Base-by-base conservation (phyloP, 2,113 vertebrate species). In the Phrynocephalus versicolor region DNA sequence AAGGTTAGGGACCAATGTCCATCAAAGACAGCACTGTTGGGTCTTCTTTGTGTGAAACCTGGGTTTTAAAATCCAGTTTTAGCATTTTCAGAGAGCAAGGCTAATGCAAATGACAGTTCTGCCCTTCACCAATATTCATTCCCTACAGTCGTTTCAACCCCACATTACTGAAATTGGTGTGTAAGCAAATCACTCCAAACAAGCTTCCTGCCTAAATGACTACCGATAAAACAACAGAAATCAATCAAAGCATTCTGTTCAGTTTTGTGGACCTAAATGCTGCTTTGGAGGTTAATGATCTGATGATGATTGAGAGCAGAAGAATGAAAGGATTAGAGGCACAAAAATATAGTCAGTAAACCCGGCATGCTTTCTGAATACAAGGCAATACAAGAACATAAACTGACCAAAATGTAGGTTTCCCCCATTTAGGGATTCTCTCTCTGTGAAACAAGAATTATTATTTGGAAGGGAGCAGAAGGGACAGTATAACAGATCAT, bases 101-200 rank as follows among this genome's bases (percentile, higher is more conserved):
- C 16, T 79, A 35, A 76, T 73, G 37, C 83, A 75, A 88, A 91
- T 82, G 78, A 83, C 57, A 87, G 80, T 33, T 80, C 62, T 12
- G 25, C 83, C 80, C 95, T 96, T 94, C 91, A 95, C 92, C 90
- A 95, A 88, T 89, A 92, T 93, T 92, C 72, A n/a, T n/a, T n/a
- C n/a, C n/a, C n/a, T n/a, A 85, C 72, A 73, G 87, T 93, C 87
- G 90, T 87, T 84, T 92, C 62, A 91, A 88, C 65, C 89, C 93
- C 89, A 94, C 87, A 85, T 92, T 95, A 95, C 94, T 92, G 93
- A 94, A 96, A 96, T 95, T 86, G 75, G 80, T 92, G 93, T 82
- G 55, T 93, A 92, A 93, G 90, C 85, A 89, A 83, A 91, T 93
- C 87, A 82, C 86, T 88, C 92, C 83, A 87, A 90, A 91, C 86